These are phyloP conservation scores for Pangasius larnaudii DNA, from an alignment of 2,797 vertebrate species.

Conservation along the genomic window DNA sequence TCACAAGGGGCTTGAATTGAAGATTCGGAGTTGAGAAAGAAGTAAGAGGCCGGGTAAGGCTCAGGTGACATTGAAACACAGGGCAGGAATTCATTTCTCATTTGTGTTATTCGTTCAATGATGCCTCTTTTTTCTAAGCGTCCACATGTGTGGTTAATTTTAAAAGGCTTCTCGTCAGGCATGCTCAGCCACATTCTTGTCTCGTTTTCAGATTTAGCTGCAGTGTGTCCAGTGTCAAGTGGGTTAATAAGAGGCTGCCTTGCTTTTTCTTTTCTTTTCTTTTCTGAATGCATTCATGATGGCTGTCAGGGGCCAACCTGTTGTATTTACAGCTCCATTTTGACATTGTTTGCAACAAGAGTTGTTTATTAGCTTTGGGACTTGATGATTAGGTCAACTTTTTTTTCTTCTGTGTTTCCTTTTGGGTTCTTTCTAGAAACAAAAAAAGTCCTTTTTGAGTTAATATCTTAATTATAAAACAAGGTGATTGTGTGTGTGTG, in stretches of 20 bases:
- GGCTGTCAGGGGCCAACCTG: slow-evolving; percentile 4
- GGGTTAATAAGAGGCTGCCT: slow-evolving; percentile 35
- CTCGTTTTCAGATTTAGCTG: slow-evolving; percentile 31
- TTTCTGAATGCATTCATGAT: slow-evolving; percentile 16
- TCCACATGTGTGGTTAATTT: slow-evolving; percentile 47
- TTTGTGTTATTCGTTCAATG: slow-evolving; percentile 38
- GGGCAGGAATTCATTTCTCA: slow-evolving; percentile 27
- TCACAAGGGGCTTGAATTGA: slow-evolving; percentile 22
- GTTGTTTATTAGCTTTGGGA: neutral
- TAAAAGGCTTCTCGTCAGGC: slow-evolving; percentile 23
- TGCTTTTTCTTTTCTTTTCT: slow-evolving; percentile 7
- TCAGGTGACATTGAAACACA: slow-evolving; percentile 44
- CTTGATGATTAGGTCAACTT: neutral
- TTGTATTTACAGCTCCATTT: neutral
- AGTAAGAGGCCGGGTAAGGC: neutral
- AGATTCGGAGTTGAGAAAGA: neutral
- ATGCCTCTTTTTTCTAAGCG: neutral
- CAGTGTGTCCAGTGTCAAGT: slow-evolving; percentile 39
- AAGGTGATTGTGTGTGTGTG: neutral
- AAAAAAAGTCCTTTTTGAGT: neutral
- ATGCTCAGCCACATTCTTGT: slow-evolving; percentile 35
- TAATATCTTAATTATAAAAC: neutral
- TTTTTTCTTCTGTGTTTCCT: neutral
- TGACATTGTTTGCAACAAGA: neutral
- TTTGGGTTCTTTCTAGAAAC: neutral